These are phyloP conservation scores for Merluccius polli DNA, from an alignment of 2,797 vertebrate species.

Conservation along the genomic window DNA sequence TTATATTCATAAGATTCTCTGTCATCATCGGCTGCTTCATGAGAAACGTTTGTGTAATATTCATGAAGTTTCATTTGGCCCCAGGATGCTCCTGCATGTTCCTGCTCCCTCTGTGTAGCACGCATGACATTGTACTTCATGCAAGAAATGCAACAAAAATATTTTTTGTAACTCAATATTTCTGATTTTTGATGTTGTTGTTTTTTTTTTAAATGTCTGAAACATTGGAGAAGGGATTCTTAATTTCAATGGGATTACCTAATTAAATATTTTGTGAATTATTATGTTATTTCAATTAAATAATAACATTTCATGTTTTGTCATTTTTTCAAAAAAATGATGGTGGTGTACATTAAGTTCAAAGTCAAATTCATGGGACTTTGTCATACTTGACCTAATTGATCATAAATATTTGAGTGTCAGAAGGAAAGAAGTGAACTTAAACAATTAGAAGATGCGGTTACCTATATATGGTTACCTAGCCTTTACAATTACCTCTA, in stretches of 20 bases:
- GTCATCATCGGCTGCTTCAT: constrained; percentile 51
- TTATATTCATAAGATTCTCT: constrained; percentile 59
- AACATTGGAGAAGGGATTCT: background rate
- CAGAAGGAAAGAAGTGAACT: background rate
- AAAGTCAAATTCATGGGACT: background rate
- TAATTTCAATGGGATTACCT: background rate
- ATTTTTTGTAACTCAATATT: background rate
- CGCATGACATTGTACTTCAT: constrained; percentile 27
- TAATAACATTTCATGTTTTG: background rate
- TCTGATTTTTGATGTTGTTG: background rate
- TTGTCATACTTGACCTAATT: background rate
- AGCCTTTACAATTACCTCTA: too few relatives aligned
- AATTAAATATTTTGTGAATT: background rate
- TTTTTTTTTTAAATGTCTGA: too few relatives aligned
- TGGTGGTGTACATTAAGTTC: background rate
- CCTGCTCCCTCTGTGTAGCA: constrained; percentile 28
- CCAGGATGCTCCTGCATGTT: constrained; percentile 28
- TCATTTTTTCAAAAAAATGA: background rate
- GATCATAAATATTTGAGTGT: too few relatives aligned
- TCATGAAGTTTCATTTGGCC: constrained; percentile 42
- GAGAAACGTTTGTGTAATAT: constrained; percentile 49
- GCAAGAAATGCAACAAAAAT: too few relatives aligned
- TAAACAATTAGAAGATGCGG: too few relatives aligned
- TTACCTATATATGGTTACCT: background rate
- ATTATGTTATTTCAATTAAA: background rate